Conservation (phyloP, 2,113 vertebrate genomes). For the Ophthalmolycus amberensis region DNA sequence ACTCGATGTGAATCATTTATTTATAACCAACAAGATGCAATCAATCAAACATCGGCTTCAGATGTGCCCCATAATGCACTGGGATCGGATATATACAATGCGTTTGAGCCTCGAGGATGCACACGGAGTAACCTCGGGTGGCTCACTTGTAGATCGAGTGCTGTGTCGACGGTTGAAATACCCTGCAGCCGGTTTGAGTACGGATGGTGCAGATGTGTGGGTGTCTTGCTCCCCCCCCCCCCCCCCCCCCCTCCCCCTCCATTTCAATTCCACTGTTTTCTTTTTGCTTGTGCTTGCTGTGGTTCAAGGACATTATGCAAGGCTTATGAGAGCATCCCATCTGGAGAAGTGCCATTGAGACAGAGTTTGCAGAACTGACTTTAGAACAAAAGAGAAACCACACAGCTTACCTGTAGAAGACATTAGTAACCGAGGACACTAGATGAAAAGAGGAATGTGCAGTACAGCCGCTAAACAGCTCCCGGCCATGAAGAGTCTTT, state of each 20-base stretch:
- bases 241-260: background rate
- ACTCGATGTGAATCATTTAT: constrained; percentile 44
- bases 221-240: constrained; percentile 47
- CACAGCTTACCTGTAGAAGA: constrained; percentile 54
- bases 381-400: constrained; percentile 34
- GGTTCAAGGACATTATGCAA: constrained; percentile 79
- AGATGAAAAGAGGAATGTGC: constrained; percentile 26
- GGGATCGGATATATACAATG: background rate
- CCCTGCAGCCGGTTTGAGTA: constrained; percentile 57
- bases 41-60: constrained; percentile 11
- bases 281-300: constrained; percentile 59
- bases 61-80: background rate
- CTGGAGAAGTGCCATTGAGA: constrained; percentile 76
- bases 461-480: constrained; percentile 15
- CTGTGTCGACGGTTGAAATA: constrained; percentile 35
- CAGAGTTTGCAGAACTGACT: constrained; percentile 64
- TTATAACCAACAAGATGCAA: constrained; percentile 15
- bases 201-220: constrained; percentile 71
- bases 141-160: constrained; percentile 35
- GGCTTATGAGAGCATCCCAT: constrained; percentile 70
- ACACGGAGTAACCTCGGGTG: constrained; percentile 36
- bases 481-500: background rate
- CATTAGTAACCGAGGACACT: constrained; percentile 44
- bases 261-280: constrained; percentile 53
- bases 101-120: constrained; percentile 14